These are phyloP conservation scores for Diorhabda carinulata DNA, from an alignment of 1,140 invertebrate genomes.

Conservation along the genomic window DNA sequence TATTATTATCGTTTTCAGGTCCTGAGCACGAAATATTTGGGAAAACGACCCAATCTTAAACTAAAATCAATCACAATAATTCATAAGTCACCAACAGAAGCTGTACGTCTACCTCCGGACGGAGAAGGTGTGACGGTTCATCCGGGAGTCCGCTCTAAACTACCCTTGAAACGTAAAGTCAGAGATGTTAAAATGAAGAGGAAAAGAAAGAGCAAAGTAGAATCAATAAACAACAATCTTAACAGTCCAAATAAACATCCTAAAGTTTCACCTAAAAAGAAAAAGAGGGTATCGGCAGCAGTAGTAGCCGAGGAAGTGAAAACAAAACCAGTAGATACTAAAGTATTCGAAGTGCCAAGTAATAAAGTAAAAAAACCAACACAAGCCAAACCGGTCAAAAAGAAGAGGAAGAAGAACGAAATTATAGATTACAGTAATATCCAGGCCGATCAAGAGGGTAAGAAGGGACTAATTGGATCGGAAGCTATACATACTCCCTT, in stretches of 20 bases:
- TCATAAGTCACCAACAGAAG: constrained; percentile 80
- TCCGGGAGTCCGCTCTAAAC: constrained; percentile 66
- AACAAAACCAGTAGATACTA: constrained; percentile 35
- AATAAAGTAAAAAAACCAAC: constrained; percentile 46
- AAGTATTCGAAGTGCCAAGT: constrained; percentile 32
- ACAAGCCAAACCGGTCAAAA: constrained; percentile 49
- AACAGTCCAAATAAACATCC: constrained; percentile 49
- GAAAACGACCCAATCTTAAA: constrained; percentile 72
- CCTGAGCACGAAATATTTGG: constrained; percentile 71
- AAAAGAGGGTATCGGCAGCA: constrained; percentile 41
- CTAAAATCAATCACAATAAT: constrained; percentile 80
- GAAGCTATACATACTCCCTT: constrained; percentile 40
- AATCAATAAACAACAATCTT: constrained; percentile 46
- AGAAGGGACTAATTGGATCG: constrained; percentile 40
- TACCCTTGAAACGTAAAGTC: constrained; percentile 72
- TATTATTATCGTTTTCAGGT: constrained; percentile 53
- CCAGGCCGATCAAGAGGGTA: constrained; percentile 54
- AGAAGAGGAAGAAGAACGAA: constrained; percentile 59
- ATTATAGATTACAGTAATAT: constrained; percentile 73
- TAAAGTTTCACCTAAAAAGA: constrained; percentile 44
- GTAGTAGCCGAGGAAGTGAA: constrained; percentile 37
- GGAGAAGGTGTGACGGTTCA: constrained; percentile 66
- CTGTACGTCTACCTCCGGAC: constrained; percentile 71
- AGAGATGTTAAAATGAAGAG: constrained; percentile 61
- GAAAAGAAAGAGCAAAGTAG: constrained; percentile 47